Evolutionary conservation across 2,113 vertebrate genomes (phyloP).

Genomic region (Limnothrissa miodon): DNA sequence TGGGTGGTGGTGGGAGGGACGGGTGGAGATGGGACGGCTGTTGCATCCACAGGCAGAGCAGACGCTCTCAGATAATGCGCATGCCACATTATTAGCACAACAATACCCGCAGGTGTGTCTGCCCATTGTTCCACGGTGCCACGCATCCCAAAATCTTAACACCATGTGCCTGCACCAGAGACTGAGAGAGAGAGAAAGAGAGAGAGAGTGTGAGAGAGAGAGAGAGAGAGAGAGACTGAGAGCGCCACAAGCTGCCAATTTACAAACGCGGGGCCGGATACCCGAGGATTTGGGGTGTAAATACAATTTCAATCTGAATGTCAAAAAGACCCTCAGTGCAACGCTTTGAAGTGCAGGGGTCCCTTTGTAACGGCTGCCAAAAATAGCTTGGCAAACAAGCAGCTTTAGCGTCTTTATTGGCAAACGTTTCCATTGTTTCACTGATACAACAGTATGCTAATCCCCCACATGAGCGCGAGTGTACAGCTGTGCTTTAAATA

Average conservation of each 20-base stretch:
- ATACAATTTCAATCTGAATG: constrained; percentile 17
- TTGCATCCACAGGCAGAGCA: neutral
- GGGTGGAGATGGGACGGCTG: neutral
- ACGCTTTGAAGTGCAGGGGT: constrained; percentile 42
- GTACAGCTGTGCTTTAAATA: constrained; percentile 15
- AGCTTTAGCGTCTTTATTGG: constrained; percentile 37
- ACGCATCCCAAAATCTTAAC: neutral
- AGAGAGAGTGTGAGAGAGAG: neutral
- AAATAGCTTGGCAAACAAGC: constrained; percentile 25
- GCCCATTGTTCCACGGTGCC: constrained; percentile 25
- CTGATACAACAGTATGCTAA: constrained; percentile 28
- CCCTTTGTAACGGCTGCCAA: constrained; percentile 31
- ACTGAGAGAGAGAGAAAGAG: neutral
- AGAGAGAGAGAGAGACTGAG: neutral
- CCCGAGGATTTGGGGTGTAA: neutral
- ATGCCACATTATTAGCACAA: constrained; percentile 20
- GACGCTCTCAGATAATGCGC: constrained; percentile 17
- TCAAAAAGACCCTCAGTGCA: constrained; percentile 13
- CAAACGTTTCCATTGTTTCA: constrained; percentile 37
- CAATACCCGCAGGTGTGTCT: constrained; percentile 34
- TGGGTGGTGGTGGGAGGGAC: neutral
- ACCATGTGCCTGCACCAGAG: neutral
- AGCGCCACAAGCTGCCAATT: neutral
- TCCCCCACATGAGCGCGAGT: neutral
- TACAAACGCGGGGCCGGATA: constrained; percentile 1